Evolutionary conservation across 2,797 vertebrate genomes (phyloP), one percentile per base, ranked within the genome.

Genomic region (Parambassis ranga): DNA sequence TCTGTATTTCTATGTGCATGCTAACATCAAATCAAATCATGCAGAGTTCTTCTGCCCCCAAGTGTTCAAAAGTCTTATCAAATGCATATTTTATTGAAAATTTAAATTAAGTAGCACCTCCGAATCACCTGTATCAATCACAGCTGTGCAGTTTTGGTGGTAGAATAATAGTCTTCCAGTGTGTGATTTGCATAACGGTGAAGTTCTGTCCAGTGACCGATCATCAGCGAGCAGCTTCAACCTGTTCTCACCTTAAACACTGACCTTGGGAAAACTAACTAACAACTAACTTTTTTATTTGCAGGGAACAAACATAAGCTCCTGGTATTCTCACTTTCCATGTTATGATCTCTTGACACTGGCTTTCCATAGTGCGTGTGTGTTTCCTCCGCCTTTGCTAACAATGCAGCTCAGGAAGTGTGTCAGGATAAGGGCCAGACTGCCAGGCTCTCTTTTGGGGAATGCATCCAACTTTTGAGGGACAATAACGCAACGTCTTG

Each of bases 321-420:
- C 50, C 68, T 65, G 70, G 36, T 75, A 24, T 65, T 79, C 66
- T 86, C 73, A 83, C 81, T 79, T 84, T 84, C 82, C 70, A 83
- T 79, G 69, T 52, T 74, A 33, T 65, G 61, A 77, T 83, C 79
- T 82, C 76, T 51, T 87, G 84, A 80, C 72, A 75, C 68, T 53
- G 44, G 71, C 75, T 83, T 86, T 82, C 75, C 67, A 79, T 70
- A 15, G 36, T 32, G 39, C 50, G 79, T 57, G 51, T 62, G 75
- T 19, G 71, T 78, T 87, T 92, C 90, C 90, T 90, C 85, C 87
- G 69, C 58, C 58, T 79, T 62, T 51, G 60, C 75, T 86, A 91
- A 93, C 91, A 93, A 92, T 92, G 85, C 76, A 80, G 77, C 74
- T 83, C 90, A 92, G 92, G 92, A 93, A 93, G 91, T 89, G 59